phyloP scores from a whole-genome alignment of 2,113 vertebrate species.

The Numenius arquata region DNA sequence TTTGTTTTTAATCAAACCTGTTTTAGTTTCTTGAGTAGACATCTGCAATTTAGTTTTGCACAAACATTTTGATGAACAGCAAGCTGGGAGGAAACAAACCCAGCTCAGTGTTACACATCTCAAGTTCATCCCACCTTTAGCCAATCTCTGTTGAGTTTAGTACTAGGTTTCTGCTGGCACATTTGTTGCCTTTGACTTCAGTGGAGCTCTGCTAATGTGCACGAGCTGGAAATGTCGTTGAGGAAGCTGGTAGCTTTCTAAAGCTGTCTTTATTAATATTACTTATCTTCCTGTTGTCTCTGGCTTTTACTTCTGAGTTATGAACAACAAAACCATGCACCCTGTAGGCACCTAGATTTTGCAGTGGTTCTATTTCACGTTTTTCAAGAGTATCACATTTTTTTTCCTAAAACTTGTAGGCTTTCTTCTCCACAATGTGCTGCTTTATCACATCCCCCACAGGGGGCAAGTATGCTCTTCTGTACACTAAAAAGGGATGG shows the following conservation, averaged over 20 bases:
- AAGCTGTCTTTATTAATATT: background rate
- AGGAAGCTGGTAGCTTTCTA: background rate
- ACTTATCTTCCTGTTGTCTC: background rate
- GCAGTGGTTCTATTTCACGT: background rate
- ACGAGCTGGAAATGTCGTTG: background rate
- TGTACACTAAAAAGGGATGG: background rate
- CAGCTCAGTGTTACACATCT: background rate
- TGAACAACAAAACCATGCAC: background rate
- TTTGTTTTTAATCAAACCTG: background rate
- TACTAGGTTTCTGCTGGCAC: background rate
- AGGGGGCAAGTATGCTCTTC: background rate
- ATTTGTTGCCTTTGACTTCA: background rate
- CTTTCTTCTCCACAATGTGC: background rate
- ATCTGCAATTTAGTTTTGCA: background rate
- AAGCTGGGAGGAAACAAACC: background rate
- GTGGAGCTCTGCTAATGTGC: background rate
- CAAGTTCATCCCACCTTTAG: background rate
- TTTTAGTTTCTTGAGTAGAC: background rate
- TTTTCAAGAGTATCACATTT: background rate
- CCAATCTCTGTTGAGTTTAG: background rate
- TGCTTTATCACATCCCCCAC: background rate
- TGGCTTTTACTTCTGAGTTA: background rate
- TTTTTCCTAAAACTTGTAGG: background rate
- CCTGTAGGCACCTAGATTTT: background rate
- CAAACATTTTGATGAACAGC: background rate